These are phyloP conservation scores for Leptosomus discolor DNA, from an alignment of 2,113 vertebrate genomes.

Conservation along the genomic window DNA sequence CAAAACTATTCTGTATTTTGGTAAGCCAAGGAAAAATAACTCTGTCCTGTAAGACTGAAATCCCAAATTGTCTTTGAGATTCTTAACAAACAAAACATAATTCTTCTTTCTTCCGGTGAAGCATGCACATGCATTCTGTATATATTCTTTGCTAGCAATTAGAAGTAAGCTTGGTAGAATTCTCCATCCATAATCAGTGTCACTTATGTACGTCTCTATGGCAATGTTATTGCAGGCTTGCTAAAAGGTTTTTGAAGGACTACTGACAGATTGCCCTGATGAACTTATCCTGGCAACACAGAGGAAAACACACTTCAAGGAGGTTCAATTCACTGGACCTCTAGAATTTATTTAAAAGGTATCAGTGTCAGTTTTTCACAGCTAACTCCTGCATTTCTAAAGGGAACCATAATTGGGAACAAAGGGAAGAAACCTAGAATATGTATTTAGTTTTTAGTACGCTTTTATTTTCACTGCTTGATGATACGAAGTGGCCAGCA, in stretches of 20 bases:
- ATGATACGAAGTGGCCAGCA: not conserved
- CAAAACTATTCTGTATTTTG: not conserved
- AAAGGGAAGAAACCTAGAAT: not conserved
- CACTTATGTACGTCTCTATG: not conserved
- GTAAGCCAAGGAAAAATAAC: not conserved
- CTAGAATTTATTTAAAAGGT: not conserved
- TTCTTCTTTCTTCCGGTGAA: not conserved
- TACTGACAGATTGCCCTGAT: not conserved
- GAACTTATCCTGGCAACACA: not conserved
- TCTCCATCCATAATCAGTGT: not conserved
- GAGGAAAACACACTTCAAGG: not conserved
- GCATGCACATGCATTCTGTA: not conserved
- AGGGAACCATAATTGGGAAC: not conserved
- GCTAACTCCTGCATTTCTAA: not conserved
- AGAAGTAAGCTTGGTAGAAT: not conserved
- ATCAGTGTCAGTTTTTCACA: not conserved
- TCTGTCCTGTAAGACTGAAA: not conserved
- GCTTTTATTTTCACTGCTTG: not conserved
- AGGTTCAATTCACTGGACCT: not conserved
- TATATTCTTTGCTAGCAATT: not conserved
- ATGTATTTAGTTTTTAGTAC: not conserved
- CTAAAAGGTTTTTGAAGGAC: not conserved
- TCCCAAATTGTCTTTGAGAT: not conserved
- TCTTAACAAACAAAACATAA: not conserved
- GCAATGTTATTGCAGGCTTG: not conserved